Percentiles rank a stretch among this genome's conserved stretches.
Conservation (phyloP, 2,113 vertebrate species). For the Gulo gulo region DNA sequence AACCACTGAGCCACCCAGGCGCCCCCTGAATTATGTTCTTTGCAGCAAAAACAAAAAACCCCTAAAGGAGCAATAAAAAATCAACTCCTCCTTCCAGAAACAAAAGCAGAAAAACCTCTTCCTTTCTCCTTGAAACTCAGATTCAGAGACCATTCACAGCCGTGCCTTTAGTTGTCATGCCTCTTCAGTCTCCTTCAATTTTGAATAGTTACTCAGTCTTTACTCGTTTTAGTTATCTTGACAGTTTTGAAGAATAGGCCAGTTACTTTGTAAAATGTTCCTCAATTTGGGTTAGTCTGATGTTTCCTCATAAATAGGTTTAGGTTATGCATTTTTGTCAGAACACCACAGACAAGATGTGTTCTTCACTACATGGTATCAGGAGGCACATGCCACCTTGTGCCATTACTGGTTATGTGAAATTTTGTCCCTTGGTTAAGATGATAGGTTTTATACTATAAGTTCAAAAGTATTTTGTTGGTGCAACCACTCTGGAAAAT, state of each 20-base stretch:
- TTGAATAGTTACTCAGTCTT: not conserved
- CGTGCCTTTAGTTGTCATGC: not conserved
- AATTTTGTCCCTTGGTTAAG: not conserved
- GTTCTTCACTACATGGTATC: not conserved
- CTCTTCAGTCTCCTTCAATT: not conserved
- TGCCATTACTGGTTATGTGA: not conserved
- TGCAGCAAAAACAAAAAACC: not conserved
- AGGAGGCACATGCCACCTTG: not conserved
- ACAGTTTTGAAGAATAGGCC: conserved; percentile 3
- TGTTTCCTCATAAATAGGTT: not conserved
- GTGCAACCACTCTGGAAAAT: no score
- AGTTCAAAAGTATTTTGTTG: conserved; percentile 24
- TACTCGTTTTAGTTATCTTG: conserved; percentile 3
- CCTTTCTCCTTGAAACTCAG: not conserved
- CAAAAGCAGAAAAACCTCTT: not conserved
- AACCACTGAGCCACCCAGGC: no score
- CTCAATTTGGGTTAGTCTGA: not conserved
- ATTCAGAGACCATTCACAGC: not conserved
- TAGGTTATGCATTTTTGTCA: not conserved
- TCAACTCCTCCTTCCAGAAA: not conserved
- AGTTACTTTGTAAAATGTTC: not conserved
- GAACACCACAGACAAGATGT: not conserved
- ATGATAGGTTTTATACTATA: not conserved
- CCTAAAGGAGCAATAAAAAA: not conserved
- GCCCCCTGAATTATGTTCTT: not conserved